Evolutionary conservation across 2,113 vertebrate species (phyloP), one percentile per base, ranked within the genome.

Genomic region (Cephalopterus ornatus): DNA sequence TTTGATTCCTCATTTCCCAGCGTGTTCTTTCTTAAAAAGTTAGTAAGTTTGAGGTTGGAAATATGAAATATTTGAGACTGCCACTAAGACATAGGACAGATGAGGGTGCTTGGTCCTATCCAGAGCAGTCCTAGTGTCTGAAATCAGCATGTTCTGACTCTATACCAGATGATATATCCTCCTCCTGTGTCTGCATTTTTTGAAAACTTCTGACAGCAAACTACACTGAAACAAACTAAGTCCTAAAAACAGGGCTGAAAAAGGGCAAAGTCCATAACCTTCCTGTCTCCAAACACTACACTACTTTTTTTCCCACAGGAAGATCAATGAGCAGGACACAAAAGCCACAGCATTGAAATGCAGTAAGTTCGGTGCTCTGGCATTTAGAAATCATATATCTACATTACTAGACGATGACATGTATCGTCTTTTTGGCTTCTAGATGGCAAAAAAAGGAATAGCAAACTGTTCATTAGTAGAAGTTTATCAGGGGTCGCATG

Each of bases 401-500:
- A 14, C 94, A 91, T 96, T 95, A 93, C 87, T 12, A 94, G 90
- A 95, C 28, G 14, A 89, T 85, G 80, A 92, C 91, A 85, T 28
- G 8, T 7, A 78, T 44, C 62, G 80, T 82, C 84, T 79, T 61
- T 89, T 62, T 63, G 80, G 77, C 74, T 92, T 91, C 80, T 92
- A 63, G 74, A 94, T 84, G 90, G 88, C 55, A 78, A 86, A 86
- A 86, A 95, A 92, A 81, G 52, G 42, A 93, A 91, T 4, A 85
- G 77, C 22, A 88, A 87, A 85, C 42, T 68, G 80, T 83, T 97
- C 88, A 95, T 95, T 95, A 97, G 91, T 27, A 83, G 71, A 17
- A 74, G 88, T 93, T 97, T 96, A 97, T 96, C 96, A 78, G 88
- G 59, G 91, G 80, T 90, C n/a, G 24, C 21, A 46, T 23, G 65